A percentile compares a stretch with the other conserved stretches of the same genome.
Conservation (phyloP, 2,888 invertebrate species). For the Tetragonisca angustula region DNA sequence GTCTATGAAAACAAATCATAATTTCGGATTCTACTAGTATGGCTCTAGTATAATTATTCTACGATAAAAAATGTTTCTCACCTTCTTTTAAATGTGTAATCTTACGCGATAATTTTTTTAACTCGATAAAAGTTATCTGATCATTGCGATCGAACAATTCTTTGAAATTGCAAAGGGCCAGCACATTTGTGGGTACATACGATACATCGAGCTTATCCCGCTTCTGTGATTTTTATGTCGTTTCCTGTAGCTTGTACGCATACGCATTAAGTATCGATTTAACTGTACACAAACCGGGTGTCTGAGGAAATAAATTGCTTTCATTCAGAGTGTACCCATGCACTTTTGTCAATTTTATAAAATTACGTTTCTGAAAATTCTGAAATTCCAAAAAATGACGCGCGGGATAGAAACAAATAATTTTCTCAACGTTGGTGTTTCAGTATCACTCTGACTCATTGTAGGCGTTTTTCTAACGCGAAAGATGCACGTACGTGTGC, state of each 20-base stretch:
- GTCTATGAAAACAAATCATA: no score
- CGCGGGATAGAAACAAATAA: no score
- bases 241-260: constrained; percentile 30
- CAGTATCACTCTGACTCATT: no score
- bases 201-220: not conserved
- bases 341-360: not conserved
- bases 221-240: constrained; percentile 16
- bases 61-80: not conserved
- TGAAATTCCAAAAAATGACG: not conserved
- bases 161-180: not conserved
- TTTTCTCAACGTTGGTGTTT: no score
- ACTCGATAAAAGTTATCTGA: not conserved
- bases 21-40: no score
- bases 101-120: not conserved
- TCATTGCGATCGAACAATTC: not conserved
- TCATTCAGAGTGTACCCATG: not conserved
- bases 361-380: no score
- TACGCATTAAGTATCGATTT: constrained; percentile 35
- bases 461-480: no score
- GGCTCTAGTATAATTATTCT: not conserved
- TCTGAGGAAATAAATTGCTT: constrained; percentile 3
- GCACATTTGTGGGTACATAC: not conserved
- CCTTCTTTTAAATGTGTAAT: not conserved
- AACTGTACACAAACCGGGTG: constrained; percentile 24
- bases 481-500: no score